Evolutionary conservation across 92 coral and sea anemone species (phyloP).

Genomic region (Zoanthus gigantus): DNA sequence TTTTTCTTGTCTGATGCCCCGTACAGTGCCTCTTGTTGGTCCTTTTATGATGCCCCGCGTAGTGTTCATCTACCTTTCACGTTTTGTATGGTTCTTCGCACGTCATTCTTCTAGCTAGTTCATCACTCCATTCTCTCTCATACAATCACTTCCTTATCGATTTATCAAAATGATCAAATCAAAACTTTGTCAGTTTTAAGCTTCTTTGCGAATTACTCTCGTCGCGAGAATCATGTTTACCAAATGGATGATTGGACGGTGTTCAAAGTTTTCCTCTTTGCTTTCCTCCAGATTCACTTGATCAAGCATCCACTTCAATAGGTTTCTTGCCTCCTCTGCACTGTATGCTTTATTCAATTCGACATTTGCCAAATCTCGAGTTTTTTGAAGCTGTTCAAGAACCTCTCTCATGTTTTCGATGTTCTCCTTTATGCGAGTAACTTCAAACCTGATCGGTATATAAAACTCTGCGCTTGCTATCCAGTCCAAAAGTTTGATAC

Average conservation of each 20-base stretch:
- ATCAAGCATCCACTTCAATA: constrained; percentile 7
- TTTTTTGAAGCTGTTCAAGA: background rate
- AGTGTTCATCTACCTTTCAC: too few relatives aligned
- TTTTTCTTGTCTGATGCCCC: too few relatives aligned
- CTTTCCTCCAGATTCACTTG: background rate
- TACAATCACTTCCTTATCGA: too few relatives aligned
- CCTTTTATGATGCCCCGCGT: too few relatives aligned
- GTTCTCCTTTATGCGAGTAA: constrained; percentile 8
- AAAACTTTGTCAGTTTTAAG: background rate
- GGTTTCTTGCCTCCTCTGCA: background rate
- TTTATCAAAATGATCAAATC: too few relatives aligned
- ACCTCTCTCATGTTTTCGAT: background rate
- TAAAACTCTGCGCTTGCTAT: background rate
- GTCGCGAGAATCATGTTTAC: background rate
- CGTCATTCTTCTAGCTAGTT: too few relatives aligned
- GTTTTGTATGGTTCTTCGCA: too few relatives aligned
- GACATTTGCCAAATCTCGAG: background rate
- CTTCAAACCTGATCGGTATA: background rate
- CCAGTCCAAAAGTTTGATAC: constrained; percentile 26
- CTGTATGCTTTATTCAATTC: background rate
- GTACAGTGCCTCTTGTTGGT: too few relatives aligned
- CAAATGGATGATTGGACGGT: constrained; percentile 21
- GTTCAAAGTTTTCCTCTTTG: background rate
- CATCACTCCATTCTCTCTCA: too few relatives aligned
- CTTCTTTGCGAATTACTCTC: background rate